phyloP scores from a whole-genome alignment of 92 coral and sea anemone genomes.

The Diadumene lineata region DNA sequence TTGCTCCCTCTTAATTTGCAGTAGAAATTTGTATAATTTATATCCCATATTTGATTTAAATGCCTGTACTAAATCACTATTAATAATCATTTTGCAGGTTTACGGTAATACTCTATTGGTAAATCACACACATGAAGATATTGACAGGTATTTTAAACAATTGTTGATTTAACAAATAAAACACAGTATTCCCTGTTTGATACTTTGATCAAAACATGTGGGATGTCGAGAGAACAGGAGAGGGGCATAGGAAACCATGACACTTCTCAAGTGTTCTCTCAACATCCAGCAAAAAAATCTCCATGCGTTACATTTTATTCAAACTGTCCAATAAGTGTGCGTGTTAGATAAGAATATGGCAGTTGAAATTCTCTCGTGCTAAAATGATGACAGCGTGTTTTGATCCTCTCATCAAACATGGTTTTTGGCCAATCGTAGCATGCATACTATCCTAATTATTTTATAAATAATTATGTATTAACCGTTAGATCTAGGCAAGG shows the following conservation, averaged over 20 bases:
- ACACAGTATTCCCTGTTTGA: not conserved
- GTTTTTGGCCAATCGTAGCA: no score
- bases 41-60: no score
- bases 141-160: conserved; percentile 9
- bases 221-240: not conserved
- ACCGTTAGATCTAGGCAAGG: no score
- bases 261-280: not conserved
- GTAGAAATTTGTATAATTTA: no score
- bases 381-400: no score
- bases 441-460: no score
- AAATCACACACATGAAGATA: conserved; percentile 22
- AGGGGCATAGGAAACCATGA: not conserved
- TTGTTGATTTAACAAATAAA: not conserved
- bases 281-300: no score
- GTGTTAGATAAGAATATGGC: not conserved
- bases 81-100: no score
- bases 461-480: not conserved
- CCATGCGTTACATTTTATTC: no score
- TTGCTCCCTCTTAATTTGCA: no score
- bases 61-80: no score
- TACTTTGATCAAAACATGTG: not conserved
- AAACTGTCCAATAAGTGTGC: not conserved
- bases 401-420: no score
- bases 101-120: conserved; percentile 17
- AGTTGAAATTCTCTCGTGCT: not conserved